Evolutionary conservation across 2,113 vertebrate species (phyloP), one percentile per base, ranked within the genome.

Genomic region (Nannospalax galili): DNA sequence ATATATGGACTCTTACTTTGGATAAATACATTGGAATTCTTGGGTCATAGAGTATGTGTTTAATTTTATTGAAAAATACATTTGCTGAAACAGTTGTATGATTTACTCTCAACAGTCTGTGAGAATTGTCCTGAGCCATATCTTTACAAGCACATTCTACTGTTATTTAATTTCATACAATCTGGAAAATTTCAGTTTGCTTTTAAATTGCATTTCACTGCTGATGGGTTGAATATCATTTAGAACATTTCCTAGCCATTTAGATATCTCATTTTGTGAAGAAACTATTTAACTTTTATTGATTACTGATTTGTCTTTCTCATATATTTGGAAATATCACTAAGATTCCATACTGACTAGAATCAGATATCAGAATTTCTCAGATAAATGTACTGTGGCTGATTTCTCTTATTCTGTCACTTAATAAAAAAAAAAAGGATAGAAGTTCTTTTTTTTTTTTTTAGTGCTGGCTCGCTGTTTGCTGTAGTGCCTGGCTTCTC

Each of bases 31-130:
- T 64, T 86, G 35, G 48, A 82, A 91, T 45, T 65, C 19, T 26
- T 60, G 26, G 26, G 3, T 79, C 48, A 48, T 48, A 48, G 11
- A 62, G 7, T 42, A 0, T 37, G 42, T 67, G 26, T 75, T 91
- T 92, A 75, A 74, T 70, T 82, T 95, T 56, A 80, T 37, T 92
- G 12, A 78, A 88, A 95, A 72, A 3, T 30, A 42, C 8, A 60
- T 77, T 60, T 88, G 65, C 42, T 64, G 56, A 73, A 86, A 40
- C 22, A 17, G 22, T 16, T 30, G 3, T 91, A 40, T 14, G 12
- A 89, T 79, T 73, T 86, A 75, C 3, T 30, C 37, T 32, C 56
- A 91, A 26, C 0, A 56, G 6, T 77, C 77, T 48, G 22, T 77
- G 62, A 91, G 73, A 84, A 91, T 79, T 64, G 5, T 16, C 7